Percentiles rank a stretch among this genome's conserved stretches.
These are phyloP conservation scores for Platorchestia sp. DNA, from an alignment of 1,140 invertebrate genomes.

Conservation along the genomic window DNA sequence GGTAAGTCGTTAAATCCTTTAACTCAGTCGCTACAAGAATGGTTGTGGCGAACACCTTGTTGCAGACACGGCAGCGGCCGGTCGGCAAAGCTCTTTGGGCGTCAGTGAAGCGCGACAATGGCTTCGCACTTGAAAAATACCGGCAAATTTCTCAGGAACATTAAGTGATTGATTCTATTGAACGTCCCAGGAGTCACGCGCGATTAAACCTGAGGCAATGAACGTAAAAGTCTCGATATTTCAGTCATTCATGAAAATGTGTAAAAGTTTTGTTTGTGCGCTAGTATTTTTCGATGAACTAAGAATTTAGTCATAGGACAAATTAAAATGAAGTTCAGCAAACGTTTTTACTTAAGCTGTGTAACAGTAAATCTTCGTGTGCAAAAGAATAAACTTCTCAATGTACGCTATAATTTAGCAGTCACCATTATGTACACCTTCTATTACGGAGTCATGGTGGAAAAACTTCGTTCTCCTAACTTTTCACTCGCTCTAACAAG, in stretches of 20 bases:
- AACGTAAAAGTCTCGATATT: not conserved
- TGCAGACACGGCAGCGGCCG: conserved; percentile 4
- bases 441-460: too few species aligned
- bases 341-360: not conserved
- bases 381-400: not conserved
- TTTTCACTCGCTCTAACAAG: too few species aligned
- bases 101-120: conserved; percentile 30
- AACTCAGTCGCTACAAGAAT: conserved; percentile 21
- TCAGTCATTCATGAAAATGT: not conserved
- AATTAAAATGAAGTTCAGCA: not conserved
- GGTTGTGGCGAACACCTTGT: conserved; percentile 18
- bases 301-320: not conserved
- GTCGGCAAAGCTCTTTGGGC: conserved; percentile 16
- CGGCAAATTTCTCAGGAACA: not conserved
- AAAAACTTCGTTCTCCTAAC: too few species aligned
- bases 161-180: conserved; percentile 10
- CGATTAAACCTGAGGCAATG: not conserved
- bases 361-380: not conserved
- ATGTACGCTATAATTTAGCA: too few species aligned
- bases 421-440: too few species aligned
- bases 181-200: not conserved
- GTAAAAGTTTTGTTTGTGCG: not conserved
- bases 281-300: not conserved
- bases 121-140: conserved; percentile 25
- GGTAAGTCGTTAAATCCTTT: conserved; percentile 2